Conservation (phyloP, 1,140 invertebrate genomes). For the Drosophila kohkoa region DNA sequence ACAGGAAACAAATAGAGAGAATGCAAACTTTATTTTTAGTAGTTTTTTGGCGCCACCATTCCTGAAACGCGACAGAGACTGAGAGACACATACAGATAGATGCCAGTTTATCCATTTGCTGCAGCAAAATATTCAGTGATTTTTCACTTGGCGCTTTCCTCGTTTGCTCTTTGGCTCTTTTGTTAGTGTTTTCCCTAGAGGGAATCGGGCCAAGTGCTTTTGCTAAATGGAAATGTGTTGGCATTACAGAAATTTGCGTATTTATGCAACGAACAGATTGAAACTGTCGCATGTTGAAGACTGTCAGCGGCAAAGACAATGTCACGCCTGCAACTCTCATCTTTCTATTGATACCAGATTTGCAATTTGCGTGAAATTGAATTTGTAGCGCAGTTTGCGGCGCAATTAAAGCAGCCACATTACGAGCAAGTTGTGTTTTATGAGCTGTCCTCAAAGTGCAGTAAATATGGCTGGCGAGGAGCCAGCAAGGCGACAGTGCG, state of each 20-base stretch:
- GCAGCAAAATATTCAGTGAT: slow-evolving; percentile 41
- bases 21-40: slow-evolving; percentile 83
- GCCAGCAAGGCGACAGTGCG: slow-evolving; percentile 59
- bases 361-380: slow-evolving; percentile 55
- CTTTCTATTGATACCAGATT: neutral
- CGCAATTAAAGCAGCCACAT: slow-evolving; percentile 73
- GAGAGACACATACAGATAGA: slow-evolving; percentile 9
- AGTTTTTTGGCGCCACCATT: slow-evolving; percentile 76
- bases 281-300: slow-evolving; percentile 29
- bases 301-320: neutral
- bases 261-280: slow-evolving; percentile 72
- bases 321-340: neutral
- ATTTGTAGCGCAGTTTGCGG: slow-evolving; percentile 63
- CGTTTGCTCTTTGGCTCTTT: slow-evolving; percentile 21
- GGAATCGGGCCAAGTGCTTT: slow-evolving; percentile 16
- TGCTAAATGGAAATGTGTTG: slow-evolving; percentile 68
- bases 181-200: neutral
- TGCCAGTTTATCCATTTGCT: slow-evolving; percentile 37
- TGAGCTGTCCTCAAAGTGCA: slow-evolving; percentile 65
- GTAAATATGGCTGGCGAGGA: slow-evolving; percentile 68
- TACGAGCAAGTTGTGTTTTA: slow-evolving; percentile 50
- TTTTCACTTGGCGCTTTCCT: slow-evolving; percentile 41
- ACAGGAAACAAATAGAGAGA: slow-evolving; percentile 79
- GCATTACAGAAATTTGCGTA: slow-evolving; percentile 73
- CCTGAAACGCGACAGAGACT: slow-evolving; percentile 49